Base-by-base conservation (phyloP, 2,888 invertebrate species). In the Diloba caeruleocephala region DNA sequence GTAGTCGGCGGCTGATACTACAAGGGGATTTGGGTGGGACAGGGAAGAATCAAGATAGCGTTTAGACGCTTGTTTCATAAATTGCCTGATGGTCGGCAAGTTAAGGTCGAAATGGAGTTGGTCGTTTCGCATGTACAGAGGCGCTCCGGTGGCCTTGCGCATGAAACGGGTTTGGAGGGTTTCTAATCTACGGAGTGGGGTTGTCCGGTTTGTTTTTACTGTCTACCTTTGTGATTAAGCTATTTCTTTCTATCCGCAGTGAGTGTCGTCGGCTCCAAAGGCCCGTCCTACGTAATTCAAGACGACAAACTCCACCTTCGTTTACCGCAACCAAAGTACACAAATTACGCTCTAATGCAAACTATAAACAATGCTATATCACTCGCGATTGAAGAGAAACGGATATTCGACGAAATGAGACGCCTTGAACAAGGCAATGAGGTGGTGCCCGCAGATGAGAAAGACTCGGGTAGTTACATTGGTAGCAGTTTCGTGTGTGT, bases 311-410 rank as follows among this genome's bases (percentile, higher is more conserved):
- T 94, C 0, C 78, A 83, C 0, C 80, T 94, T 0, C 79, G 90
- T 0, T 57, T 92, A 0, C 91, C 93, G 0, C 69, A 82, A 5
- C 75, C 77, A 0, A 79, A 87, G 12, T 84, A 78, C 50, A 71
- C 82, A 0, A 96, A 96, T 78, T 97, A 95, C 84, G 96, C 96
- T 0, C 85, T 98, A 0, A 94, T 98, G 90, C 94, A 96, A 37
- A 94, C 96, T 0, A 96, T 98, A 42, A 96, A 97, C 77, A 94
- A 95, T 51, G 96, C 95, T 0, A 90, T 96, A 0, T 85, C 90
- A 0, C 80, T 95, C 6, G 90, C 95, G 0, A 78, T 94, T 66
- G 92, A 93, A 75, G 94, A 95, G 67, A 93, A 93, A 75, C 88
- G 88, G 45, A 94, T 95, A 38, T 51, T 86, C 7, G 88, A 90